These are phyloP conservation scores for Nomia melanderi DNA, from an alignment of 1,140 invertebrate species.

Conservation along the genomic window DNA sequence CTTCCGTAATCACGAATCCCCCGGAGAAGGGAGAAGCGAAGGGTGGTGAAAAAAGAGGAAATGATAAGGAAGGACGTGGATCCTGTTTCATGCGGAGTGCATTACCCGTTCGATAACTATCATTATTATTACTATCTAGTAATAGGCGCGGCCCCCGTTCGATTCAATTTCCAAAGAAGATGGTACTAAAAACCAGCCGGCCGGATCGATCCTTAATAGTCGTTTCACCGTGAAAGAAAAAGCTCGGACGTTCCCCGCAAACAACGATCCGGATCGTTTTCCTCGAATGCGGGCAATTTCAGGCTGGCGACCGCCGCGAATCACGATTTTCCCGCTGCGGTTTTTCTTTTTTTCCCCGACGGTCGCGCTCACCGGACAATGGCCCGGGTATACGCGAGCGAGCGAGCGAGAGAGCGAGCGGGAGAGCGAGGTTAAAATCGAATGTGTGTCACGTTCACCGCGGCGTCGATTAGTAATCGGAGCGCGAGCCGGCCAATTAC, in stretches of 20 bases:
- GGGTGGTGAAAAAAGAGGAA: too few species aligned
- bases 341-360: not conserved
- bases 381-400: conserved; percentile 25
- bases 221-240: not conserved
- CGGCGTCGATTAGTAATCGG: conserved; percentile 62
- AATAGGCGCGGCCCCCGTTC: not conserved
- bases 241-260: not conserved
- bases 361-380: conserved; percentile 3
- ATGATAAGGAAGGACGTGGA: too few species aligned
- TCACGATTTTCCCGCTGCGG: conserved; percentile 4
- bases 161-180: not conserved
- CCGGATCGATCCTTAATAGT: not conserved
- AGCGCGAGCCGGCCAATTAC: conserved; percentile 59
- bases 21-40: too few species aligned
- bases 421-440: conserved; percentile 57
- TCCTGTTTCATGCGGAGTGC: not conserved
- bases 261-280: not conserved
- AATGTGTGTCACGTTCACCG: conserved; percentile 65
- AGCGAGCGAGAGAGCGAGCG: conserved; percentile 12
- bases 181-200: not conserved
- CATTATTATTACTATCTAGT: not conserved
- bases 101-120: not conserved
- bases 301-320: not conserved
- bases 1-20: too few species aligned
- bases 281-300: not conserved